These are phyloP conservation scores for Lepidostoma basale DNA, from an alignment of 1,140 invertebrate species.

Conservation along the genomic window DNA sequence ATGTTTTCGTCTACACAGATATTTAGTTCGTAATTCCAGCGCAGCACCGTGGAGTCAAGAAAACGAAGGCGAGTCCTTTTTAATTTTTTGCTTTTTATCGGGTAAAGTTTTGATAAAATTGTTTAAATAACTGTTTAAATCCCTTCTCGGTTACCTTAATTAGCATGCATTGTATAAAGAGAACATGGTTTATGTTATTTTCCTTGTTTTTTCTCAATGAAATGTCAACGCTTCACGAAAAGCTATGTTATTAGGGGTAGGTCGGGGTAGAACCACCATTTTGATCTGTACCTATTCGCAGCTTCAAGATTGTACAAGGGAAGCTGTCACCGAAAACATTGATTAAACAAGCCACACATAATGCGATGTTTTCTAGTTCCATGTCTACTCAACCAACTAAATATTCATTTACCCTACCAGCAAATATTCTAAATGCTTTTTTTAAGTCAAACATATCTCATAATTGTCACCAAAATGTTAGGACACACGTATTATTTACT, in stretches of 20 bases:
- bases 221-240: neutral
- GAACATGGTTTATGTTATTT: neutral
- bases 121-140: neutral
- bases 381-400: too few relatives aligned
- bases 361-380: neutral
- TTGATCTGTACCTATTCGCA: slow-evolving; percentile 18
- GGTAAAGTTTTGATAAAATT: slow-evolving; percentile 20
- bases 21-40: slow-evolving; percentile 38
- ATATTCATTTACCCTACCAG: too few relatives aligned
- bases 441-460: too few relatives aligned
- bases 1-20: slow-evolving; percentile 22
- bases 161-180: neutral
- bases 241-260: slow-evolving; percentile 28
- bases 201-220: neutral
- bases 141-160: neutral
- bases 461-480: too few relatives aligned
- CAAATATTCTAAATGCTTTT: too few relatives aligned
- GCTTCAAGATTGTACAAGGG: neutral
- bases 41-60: slow-evolving; percentile 45
- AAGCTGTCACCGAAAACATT: neutral
- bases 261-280: slow-evolving; percentile 40
- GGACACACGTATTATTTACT: too few relatives aligned
- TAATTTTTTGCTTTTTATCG: neutral
- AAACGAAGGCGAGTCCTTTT: slow-evolving; percentile 42
- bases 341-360: slow-evolving; percentile 4